phyloP scores from a whole-genome alignment of 2,888 invertebrate species.

The Drosophila quinaria region DNA sequence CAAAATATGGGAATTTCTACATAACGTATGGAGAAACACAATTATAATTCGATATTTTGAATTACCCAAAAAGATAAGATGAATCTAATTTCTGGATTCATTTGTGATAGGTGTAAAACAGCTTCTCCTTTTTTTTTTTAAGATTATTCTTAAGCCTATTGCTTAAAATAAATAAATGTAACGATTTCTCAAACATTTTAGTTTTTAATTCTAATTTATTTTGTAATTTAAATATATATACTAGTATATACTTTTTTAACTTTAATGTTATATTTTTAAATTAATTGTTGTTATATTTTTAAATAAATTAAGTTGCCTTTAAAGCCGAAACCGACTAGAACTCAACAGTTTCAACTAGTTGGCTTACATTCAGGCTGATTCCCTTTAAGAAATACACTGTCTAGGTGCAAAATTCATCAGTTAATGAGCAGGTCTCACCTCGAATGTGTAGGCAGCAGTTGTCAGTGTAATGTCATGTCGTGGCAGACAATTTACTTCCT shows the following conservation, averaged over 20 bases:
- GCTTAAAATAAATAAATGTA: not conserved
- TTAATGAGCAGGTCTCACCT: conserved; percentile 24
- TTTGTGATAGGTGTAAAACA: not conserved
- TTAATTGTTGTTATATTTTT: too few relatives aligned
- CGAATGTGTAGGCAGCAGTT: conserved; percentile 23
- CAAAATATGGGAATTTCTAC: not conserved
- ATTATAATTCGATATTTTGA: not conserved
- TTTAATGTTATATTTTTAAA: too few relatives aligned
- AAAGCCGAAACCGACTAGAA: not conserved
- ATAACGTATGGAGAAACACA: not conserved
- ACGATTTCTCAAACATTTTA: not conserved
- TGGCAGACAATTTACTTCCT: conserved; percentile 48
- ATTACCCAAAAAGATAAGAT: not conserved
- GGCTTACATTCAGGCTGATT: not conserved
- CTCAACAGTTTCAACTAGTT: not conserved
- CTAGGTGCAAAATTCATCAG: not conserved
- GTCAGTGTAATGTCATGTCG: conserved; percentile 13
- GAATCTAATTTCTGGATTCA: not conserved
- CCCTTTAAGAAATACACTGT: not conserved
- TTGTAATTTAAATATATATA: too few relatives aligned
- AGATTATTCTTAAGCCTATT: not conserved
- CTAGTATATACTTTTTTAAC: too few relatives aligned
- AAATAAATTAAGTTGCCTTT: too few relatives aligned
- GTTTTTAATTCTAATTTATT: too few relatives aligned
- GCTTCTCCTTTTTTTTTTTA: too few relatives aligned